Percentiles rank a stretch among this genome's conserved stretches.
Conservation (phyloP, 2,113 vertebrate genomes). For the Syngnathus typhle region DNA sequence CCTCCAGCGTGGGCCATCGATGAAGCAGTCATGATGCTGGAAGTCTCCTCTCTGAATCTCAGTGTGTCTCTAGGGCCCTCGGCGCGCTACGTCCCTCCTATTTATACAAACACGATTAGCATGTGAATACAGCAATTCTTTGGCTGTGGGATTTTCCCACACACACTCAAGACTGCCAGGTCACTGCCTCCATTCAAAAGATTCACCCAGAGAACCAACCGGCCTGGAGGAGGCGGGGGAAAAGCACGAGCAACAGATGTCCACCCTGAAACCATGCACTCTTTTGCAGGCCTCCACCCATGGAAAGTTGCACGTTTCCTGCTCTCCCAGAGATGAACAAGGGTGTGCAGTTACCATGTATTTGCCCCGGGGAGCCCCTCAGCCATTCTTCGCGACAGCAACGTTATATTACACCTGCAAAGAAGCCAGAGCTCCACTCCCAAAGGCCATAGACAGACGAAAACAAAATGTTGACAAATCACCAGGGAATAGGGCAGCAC, state of each 20-base stretch:
- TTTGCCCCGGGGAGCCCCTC: conserved; percentile 65
- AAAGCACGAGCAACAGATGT: conserved; percentile 79
- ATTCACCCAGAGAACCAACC: conserved; percentile 49
- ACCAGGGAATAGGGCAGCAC: neutral
- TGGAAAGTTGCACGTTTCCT: conserved; percentile 46
- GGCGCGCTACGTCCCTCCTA: conserved; percentile 61
- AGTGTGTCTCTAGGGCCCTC: conserved; percentile 63
- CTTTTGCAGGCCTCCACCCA: conserved; percentile 22
- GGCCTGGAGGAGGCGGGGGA: conserved; percentile 39
- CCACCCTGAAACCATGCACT: conserved; percentile 71
- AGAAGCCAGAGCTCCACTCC: conserved; percentile 30
- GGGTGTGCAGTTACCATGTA: conserved; percentile 56
- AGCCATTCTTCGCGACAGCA: conserved; percentile 40
- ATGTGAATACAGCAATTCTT: conserved; percentile 78
- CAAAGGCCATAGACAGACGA: conserved; percentile 15
- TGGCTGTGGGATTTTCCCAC: conserved; percentile 82
- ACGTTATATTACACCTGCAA: conserved; percentile 51
- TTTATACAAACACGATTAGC: conserved; percentile 82
- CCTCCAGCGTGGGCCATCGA: conserved; percentile 53
- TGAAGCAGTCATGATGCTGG: conserved; percentile 77
- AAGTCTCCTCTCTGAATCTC: conserved; percentile 35
- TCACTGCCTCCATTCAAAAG: conserved; percentile 81
- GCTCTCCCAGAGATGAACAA: conserved; percentile 72
- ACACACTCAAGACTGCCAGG: conserved; percentile 84
- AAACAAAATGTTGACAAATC: conserved; percentile 29